phyloP scores from a whole-genome alignment of 2,888 invertebrate species.

The Pheosia gnoma region DNA sequence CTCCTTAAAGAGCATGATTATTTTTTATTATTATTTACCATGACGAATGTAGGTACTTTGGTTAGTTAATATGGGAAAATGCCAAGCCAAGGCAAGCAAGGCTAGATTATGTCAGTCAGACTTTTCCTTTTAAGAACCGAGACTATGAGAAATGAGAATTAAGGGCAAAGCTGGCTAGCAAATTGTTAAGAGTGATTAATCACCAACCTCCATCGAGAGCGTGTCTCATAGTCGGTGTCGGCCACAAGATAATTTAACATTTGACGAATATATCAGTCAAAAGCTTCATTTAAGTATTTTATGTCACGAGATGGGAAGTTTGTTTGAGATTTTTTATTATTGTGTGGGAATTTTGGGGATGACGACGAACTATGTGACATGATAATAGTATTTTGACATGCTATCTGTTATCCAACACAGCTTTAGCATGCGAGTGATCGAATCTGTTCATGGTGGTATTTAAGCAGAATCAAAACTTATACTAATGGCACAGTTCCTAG shows the following conservation, averaged over 20 bases:
- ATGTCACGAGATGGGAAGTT: background rate
- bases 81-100: background rate
- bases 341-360: background rate
- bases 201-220: background rate
- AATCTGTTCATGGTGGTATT: too few relatives aligned
- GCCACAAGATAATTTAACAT: background rate
- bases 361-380: background rate
- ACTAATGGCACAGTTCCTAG: too few relatives aligned
- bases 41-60: too few relatives aligned
- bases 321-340: background rate
- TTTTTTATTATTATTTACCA: too few relatives aligned
- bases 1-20: too few relatives aligned
- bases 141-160: background rate
- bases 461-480: too few relatives aligned
- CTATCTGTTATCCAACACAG: too few relatives aligned
- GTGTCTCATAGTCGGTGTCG: background rate
- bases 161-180: background rate
- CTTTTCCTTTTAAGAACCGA: constrained; percentile 2
- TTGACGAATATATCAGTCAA: background rate
- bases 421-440: too few relatives aligned
- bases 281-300: background rate
- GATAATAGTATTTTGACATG: too few relatives aligned
- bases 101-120: background rate
- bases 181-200: constrained; percentile 4
- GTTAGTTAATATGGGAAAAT: background rate